Base-by-base conservation (phyloP, 1,140 invertebrate genomes). In the Paramacrobiotus metropolitanus region DNA sequence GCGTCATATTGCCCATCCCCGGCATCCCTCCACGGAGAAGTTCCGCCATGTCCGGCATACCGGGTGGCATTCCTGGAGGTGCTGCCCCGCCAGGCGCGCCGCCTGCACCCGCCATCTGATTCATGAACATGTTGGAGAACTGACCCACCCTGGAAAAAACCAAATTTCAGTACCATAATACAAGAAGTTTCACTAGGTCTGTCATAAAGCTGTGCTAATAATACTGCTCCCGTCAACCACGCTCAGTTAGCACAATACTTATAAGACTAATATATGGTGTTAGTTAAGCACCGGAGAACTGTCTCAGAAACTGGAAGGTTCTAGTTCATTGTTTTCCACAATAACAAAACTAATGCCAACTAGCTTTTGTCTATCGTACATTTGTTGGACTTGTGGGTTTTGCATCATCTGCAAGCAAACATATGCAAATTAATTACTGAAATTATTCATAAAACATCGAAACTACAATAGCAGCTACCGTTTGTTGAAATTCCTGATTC, bases 101-200 rank as follows among this genome's bases (percentile, higher is more conserved):
- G 48, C 48, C 48, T n/a, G n/a, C n/a, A n/a, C n/a, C n/a, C n/a
- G n/a, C n/a, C 48, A 55, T 55, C 48, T 55, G 48, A 28, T 28
- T 55, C 15, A 28, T 28, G 24, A 55, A 55, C 48, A 55, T 55
- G 4, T 24, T 28, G 24, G 15, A 18, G 24, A 55, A 55, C 48
- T 55, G 48, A 28, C 15, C 15, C 15, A 55, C 24, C 48, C 48
- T 55, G 24, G 9, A 55, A 55, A 55, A 55, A 24, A 9, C 48
- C 15, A 55, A 55, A 55, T n/a, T n/a, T n/a, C n/a, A n/a, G n/a
- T n/a, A n/a, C n/a, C n/a, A n/a, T n/a, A n/a, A n/a, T n/a, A n/a
- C 34, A n/a, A n/a, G n/a, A n/a, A n/a, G n/a, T n/a, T n/a, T n/a
- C n/a, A n/a, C n/a, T n/a, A n/a, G n/a, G n/a, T n/a, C n/a, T n/a